Evolutionary conservation across 2,888 invertebrate species (phyloP), one percentile per base, ranked within the genome.

Genomic region (Pollenia labialis): DNA sequence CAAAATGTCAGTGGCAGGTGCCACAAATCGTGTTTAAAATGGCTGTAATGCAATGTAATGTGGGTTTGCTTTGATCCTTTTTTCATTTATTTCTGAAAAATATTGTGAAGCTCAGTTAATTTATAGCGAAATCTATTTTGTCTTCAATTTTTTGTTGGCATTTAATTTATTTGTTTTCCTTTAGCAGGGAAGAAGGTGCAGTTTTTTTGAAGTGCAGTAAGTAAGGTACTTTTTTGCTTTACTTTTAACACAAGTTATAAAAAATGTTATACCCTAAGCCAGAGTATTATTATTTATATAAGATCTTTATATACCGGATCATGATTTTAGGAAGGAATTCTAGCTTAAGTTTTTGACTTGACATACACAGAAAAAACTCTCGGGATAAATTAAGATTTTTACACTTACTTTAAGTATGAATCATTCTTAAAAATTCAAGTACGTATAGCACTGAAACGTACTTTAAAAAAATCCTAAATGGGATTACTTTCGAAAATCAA

Each of bases 61-160:
- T 80, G 69, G 74, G 54, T 80, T 23, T 72, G 1, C 1, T 23
- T 46, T 54, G 23, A 1, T 11, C 1, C n/a, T 12, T 58, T 77
- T 56, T 32, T 32, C 6, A 32, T 32, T 6, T 32, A 32, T 32
- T 6, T 32, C 0, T 6, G 2, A 48, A 74, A 79, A 74, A 80
- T 54, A 75, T 85, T 69, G 42, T 75, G 54, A 76, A 80, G 69
- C 69, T 76, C 62, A 46, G 9, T 76, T 85, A 85, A 85, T 85
- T 85, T 85, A 81, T 75, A 23, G 56, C 16, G 46, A 60, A 56
- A 16, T 42, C n/a, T 66, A 79, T 82, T 69, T 69, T 66, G 32
- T 76, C 62, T 72, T 48, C 48, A 12, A 69, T 79, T 77, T 64
- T 50, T 58, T 42, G 32, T 48, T 77, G 3, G 58, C 10, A 32